Evolutionary conservation across 2,888 invertebrate genomes (phyloP), one percentile per base, ranked within the genome.

Genomic region (Sminthurides aquaticus): DNA sequence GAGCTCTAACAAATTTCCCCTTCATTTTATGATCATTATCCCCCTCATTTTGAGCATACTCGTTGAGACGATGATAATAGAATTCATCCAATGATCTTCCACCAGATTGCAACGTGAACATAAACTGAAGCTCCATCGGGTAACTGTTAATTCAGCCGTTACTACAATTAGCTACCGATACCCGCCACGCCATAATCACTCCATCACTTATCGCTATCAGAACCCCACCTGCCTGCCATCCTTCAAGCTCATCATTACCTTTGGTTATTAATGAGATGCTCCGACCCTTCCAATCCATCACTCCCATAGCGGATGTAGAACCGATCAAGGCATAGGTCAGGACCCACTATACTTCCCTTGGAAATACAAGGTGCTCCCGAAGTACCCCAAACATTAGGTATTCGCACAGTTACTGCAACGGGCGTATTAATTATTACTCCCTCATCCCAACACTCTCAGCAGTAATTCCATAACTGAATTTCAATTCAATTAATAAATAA

Each of bases 101-200:
- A 15, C 20, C 27, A 28, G 29, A 1, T 49, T 62, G 65, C 1
- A 24, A 28, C 2, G 63, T 66, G 20, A 66, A 66, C 34, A 66
- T 56, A 54, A 66, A 66, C 52, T 66, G 65, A 18, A 66, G 49
- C 20, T 66, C 65, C 65, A 66, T 66, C n/a, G 27, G 34, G 48
- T 60, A 63, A 18, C 61, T 61, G 28, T 1, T 11, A 3, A n/a
- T n/a, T n/a, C n/a, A n/a, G n/a, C n/a, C n/a, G n/a, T n/a, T n/a
- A n/a, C n/a, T n/a, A n/a, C n/a, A n/a, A n/a, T n/a, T n/a, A n/a
- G n/a, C n/a, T n/a, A n/a, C n/a, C n/a, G n/a, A n/a, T n/a, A n/a
- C n/a, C n/a, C n/a, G n/a, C n/a, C n/a, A n/a, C n/a, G n/a, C n/a
- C n/a, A n/a, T n/a, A n/a, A n/a, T n/a, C n/a, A n/a, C n/a, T n/a